Conservation (phyloP, 2,797 vertebrate genomes). For the Lagodon rhomboides region DNA sequence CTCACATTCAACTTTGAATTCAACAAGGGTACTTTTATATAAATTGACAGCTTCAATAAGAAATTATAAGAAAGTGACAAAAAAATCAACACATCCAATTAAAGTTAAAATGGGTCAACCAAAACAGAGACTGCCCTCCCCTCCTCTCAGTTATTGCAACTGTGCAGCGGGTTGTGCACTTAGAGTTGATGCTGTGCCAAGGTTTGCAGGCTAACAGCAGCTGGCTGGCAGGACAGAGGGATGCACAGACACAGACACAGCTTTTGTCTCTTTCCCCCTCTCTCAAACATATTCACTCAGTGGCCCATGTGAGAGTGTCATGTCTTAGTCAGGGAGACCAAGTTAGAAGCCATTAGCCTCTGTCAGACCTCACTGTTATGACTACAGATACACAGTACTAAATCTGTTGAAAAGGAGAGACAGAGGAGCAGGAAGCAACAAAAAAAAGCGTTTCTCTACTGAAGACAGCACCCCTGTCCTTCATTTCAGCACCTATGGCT, state of each 20-base stretch:
- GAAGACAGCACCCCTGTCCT: constrained; percentile 48
- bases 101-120: constrained; percentile 28
- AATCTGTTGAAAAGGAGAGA: constrained; percentile 54
- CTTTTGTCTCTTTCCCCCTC: constrained; percentile 41
- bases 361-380: constrained; percentile 74
- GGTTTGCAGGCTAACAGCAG: constrained; percentile 63
- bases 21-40: constrained; percentile 1
- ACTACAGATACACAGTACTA: constrained; percentile 63
- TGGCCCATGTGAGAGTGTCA: constrained; percentile 45
- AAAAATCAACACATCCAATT: neutral
- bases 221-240: constrained; percentile 57
- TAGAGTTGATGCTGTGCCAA: constrained; percentile 47
- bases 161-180: constrained; percentile 45
- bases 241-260: constrained; percentile 44
- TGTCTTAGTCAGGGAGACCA: constrained; percentile 37
- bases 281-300: constrained; percentile 35
- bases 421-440: constrained; percentile 28
- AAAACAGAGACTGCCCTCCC: constrained; percentile 8
- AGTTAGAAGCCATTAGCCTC: constrained; percentile 72
- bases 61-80: neutral
- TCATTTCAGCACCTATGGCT: constrained; percentile 62
- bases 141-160: constrained; percentile 26
- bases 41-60: constrained; percentile 10
- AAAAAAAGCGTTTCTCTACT: constrained; percentile 23
- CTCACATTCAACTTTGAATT: constrained; percentile 16